Evolutionary conservation across 2,797 vertebrate species (phyloP).

Genomic region (Pantherophis vulpinus): DNA sequence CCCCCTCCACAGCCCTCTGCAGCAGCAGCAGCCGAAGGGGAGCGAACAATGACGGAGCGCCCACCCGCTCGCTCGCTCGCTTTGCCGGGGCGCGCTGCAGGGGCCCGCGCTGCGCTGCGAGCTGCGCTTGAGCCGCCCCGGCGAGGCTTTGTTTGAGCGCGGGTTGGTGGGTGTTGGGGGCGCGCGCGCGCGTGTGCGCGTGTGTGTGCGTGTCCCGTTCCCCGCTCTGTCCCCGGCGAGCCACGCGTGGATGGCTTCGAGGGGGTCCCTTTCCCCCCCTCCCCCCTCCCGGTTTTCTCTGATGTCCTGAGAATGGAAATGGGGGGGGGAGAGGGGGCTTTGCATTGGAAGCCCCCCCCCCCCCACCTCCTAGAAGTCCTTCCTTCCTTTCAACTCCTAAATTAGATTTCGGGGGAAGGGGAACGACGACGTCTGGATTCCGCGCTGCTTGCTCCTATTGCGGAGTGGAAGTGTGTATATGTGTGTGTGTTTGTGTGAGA

Average conservation of each 20-base stretch:
- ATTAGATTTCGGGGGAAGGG: neutral
- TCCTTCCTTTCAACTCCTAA: neutral
- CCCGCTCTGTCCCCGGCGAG: neutral
- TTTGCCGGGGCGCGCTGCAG: neutral
- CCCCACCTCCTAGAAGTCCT: too few species aligned
- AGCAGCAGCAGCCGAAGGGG: neutral
- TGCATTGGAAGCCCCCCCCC: neutral
- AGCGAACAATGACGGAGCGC: constrained; percentile 8
- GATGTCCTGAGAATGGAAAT: neutral
- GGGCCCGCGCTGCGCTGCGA: neutral
- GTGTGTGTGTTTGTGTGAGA: neutral
- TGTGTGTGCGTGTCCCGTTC: neutral
- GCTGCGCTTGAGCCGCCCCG: neutral
- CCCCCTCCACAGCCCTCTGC: neutral
- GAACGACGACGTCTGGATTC: too few species aligned
- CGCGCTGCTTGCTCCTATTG: neutral
- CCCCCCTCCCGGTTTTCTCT: neutral
- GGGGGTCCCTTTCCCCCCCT: fast-evolving
- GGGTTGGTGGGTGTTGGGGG: too few species aligned
- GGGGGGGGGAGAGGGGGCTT: neutral
- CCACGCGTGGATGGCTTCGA: neutral
- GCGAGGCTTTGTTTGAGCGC: neutral
- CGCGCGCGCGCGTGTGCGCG: fast-evolving
- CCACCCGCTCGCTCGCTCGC: neutral
- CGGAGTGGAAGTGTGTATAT: neutral